These are phyloP conservation scores for Caretta caretta DNA, from an alignment of 2,113 vertebrate genomes.

Conservation along the genomic window DNA sequence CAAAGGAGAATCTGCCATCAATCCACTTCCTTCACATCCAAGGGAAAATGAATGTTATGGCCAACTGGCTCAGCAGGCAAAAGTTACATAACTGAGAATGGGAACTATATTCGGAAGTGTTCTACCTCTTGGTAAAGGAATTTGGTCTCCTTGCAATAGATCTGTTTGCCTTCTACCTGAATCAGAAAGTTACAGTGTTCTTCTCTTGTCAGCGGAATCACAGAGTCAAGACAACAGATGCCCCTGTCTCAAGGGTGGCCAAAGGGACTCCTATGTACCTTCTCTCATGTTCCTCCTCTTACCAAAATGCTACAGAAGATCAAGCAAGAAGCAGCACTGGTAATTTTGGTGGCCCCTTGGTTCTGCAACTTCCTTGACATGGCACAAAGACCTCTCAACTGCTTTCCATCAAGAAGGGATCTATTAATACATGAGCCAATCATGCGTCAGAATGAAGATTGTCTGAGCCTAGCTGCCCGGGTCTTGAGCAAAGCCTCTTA, in stretches of 20 bases:
- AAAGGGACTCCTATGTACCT: neutral
- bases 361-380: too few relatives aligned
- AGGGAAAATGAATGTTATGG: neutral
- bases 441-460: neutral
- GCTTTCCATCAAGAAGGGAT: neutral
- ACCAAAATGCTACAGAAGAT: neutral
- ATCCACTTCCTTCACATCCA: neutral
- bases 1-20: neutral
- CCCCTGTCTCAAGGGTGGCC: neutral
- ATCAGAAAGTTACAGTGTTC: neutral
- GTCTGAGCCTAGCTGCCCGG: neutral
- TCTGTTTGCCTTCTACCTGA: neutral
- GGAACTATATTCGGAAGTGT: neutral
- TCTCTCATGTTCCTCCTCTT: neutral
- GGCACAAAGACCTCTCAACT: too few relatives aligned
- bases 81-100: neutral
- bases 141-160: neutral
- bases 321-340: fast-evolving
- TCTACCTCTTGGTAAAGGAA: neutral
- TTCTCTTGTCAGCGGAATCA: neutral
- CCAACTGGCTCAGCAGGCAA: neutral
- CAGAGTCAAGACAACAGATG: neutral
- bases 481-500: neutral
- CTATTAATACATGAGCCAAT: neutral
- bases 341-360: neutral